Base-by-base conservation (phyloP, 2,797 vertebrate species). In the Threskiornis aethiopicus region DNA sequence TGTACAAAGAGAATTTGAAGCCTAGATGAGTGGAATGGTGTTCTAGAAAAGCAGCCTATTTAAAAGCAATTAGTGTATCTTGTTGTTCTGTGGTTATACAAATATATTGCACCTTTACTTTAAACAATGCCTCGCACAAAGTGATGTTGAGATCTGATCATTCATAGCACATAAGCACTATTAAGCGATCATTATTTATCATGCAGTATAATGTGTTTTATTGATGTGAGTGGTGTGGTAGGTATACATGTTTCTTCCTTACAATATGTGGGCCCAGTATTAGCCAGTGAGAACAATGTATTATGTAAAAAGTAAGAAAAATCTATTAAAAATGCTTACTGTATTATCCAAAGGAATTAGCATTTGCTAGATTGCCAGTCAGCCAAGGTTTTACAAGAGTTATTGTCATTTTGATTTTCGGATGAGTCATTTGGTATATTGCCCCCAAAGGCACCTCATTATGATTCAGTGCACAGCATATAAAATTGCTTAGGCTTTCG, bases 391-490 rank as follows among this genome's bases (percentile, higher is more conserved):
- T 97, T 93, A 88, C 96, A 97, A 76, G 93, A 96, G 93, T 97
- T 98, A 97, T 97, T 98, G 98, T 98, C 97, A 97, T 98, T 97
- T 96, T 92, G 87, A 97, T 97, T 97, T 97, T 97, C 31, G 9
- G 92, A 96, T 98, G 98, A 98, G 90, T 98, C 98, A 98, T 92
- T 94, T 96, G 94, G 95, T 96, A 91, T 97, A 96, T 97, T 96
- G 96, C 97, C 97, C 97, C 97, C 94, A 95, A 97, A 98, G 97
- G 97, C 97, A 94, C 89, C 96, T 96, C 88, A 47, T 98, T 98
- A 97, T 98, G 98, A 98, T 98, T 98, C 98, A 98, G 96, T 90
- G 96, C 96, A 95, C 95, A 96, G 97, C 87, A 85, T 91, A 92
- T 96, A 91, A 95, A 96, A 96, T 96, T 91, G 96, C 96, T 95